Conservation (phyloP, 30 jellyfish, hydroid and myxozoan species). For the Aurelia sp. region DNA sequence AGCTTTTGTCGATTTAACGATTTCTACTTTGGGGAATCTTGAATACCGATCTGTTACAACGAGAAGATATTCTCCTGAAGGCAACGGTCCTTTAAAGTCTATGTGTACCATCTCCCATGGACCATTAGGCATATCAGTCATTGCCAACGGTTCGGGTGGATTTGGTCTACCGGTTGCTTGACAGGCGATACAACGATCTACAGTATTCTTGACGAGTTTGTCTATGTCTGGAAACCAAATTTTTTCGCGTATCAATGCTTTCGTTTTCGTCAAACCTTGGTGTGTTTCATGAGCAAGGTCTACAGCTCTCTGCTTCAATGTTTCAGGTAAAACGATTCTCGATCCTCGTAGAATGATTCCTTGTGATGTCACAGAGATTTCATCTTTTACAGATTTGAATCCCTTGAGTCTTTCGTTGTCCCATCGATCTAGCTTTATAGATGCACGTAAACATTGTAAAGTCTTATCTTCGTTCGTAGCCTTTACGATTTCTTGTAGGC, state of each 20-base stretch:
- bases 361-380: background rate
- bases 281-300: slow-evolving; percentile 27
- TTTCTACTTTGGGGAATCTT: slow-evolving; percentile 43
- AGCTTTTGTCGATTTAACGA: slow-evolving; percentile 17
- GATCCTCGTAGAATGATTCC: background rate
- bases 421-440: slow-evolving; percentile 5
- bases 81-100: slow-evolving; percentile 36
- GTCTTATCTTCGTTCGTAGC: slow-evolving; percentile 9
- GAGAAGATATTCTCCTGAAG: slow-evolving; percentile 16
- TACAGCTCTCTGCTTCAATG: slow-evolving; percentile 1
- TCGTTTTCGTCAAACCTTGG: slow-evolving; percentile 26
- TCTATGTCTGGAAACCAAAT: slow-evolving; percentile 26
- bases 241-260: slow-evolving; percentile 11
- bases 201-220: slow-evolving; percentile 6
- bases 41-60: slow-evolving; percentile 34
- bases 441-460: slow-evolving; percentile 1
- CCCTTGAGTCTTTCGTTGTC: background rate
- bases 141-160: slow-evolving; percentile 35
- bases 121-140: slow-evolving; percentile 6
- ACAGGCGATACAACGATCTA: slow-evolving; percentile 11
- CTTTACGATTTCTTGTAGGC: background rate
- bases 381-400: slow-evolving; percentile 2
- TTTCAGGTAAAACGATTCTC: slow-evolving; percentile 2
- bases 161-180: slow-evolving; percentile 23
- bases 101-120: slow-evolving; percentile 26